phyloP scores from a whole-genome alignment of 1,140 invertebrate species.

The Drosophila saltans region DNA sequence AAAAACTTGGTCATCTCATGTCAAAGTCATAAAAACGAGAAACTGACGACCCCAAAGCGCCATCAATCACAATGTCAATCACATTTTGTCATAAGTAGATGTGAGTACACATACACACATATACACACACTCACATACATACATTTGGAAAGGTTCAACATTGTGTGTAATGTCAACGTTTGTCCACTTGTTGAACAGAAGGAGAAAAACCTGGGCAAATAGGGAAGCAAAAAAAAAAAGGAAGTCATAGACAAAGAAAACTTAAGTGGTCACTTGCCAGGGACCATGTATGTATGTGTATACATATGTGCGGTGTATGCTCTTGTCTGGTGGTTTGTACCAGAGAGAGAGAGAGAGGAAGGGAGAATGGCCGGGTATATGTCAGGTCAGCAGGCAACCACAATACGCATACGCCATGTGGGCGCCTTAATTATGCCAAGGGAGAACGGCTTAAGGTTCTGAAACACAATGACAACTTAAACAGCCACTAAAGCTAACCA shows the following conservation, averaged over 20 bases:
- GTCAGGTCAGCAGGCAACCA: conserved; percentile 34
- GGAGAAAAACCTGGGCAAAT: conserved; percentile 12
- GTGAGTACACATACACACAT: conserved; percentile 26
- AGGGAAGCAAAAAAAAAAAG: conserved; percentile 8
- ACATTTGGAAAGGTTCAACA: conserved; percentile 54
- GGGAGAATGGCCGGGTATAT: conserved; percentile 5
- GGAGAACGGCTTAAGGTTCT: conserved; percentile 46
- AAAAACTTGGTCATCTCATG: conserved; percentile 51
- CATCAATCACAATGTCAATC: conserved; percentile 79
- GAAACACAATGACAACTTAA: conserved; percentile 64
- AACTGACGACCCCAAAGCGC: conserved; percentile 55
- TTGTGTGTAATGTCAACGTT: conserved; percentile 73
- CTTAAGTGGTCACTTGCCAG: conserved; percentile 71
- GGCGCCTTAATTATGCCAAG: conserved; percentile 67
- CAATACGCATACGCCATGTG: conserved; percentile 75
- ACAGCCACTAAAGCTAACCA: conserved; percentile 65
- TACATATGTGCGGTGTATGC: conserved; percentile 15
- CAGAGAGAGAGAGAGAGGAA: not conserved
- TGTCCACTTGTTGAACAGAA: conserved; percentile 73
- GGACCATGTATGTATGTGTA: not conserved
- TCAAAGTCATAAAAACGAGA: conserved; percentile 66
- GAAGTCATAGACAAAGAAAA: conserved; percentile 72
- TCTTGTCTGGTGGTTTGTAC: conserved; percentile 2
- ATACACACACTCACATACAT: conserved; percentile 20
- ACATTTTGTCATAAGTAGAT: conserved; percentile 75